Percentiles rank a stretch among this genome's conserved stretches.
These are phyloP conservation scores for Melanargia galathea DNA, from an alignment of 2,888 invertebrate genomes.

Conservation along the genomic window DNA sequence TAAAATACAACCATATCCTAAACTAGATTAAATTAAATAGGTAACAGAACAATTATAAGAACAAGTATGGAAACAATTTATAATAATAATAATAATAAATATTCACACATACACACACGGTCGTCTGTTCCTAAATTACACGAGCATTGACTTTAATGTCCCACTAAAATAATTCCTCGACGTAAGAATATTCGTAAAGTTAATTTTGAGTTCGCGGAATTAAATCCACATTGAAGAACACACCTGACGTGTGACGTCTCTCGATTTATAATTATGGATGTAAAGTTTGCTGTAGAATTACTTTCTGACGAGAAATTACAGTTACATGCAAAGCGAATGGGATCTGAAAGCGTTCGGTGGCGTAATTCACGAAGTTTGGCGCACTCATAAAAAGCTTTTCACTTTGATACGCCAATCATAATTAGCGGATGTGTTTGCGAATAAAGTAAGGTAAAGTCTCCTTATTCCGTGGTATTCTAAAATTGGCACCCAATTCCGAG, in stretches of 20 bases:
- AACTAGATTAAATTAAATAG: too few species aligned
- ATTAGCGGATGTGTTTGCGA: slow-evolving; percentile 20
- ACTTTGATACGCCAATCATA: slow-evolving; percentile 21
- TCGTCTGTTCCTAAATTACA: neutral
- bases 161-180: slow-evolving; percentile 7
- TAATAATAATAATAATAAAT: too few species aligned
- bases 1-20: too few species aligned
- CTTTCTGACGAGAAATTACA: slow-evolving; percentile 31
- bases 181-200: slow-evolving; percentile 3
- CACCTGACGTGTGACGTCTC: slow-evolving; percentile 32
- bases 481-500: too few species aligned
- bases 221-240: slow-evolving; percentile 13
- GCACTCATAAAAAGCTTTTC: slow-evolving; percentile 23
- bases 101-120: too few species aligned
- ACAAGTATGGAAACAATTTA: too few species aligned
- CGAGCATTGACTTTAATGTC: slow-evolving; percentile 3
- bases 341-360: slow-evolving; percentile 25
- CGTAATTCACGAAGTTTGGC: slow-evolving; percentile 21
- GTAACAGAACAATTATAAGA: too few species aligned
- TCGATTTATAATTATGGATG: slow-evolving; percentile 21
- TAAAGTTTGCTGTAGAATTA: slow-evolving; percentile 27
- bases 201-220: neutral
- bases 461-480: too few species aligned
- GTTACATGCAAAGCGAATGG: slow-evolving; percentile 29
- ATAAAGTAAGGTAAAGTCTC: neutral